Conservation (phyloP, 37 sponge, comb jelly and placozoan genomes). For the Chondrosia reniformis region DNA sequence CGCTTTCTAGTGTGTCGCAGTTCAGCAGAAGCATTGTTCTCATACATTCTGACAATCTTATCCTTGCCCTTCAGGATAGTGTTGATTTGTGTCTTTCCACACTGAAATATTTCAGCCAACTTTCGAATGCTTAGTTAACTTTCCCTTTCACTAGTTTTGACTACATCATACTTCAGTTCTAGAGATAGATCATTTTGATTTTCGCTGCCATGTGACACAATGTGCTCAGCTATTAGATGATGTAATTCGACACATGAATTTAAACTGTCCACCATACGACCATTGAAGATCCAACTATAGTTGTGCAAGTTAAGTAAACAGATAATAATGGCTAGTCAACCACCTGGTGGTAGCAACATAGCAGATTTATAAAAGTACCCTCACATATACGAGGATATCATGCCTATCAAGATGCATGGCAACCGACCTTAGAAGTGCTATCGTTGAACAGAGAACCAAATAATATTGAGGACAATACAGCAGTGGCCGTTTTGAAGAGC, state of each 20-base stretch:
- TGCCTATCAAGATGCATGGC: background rate
- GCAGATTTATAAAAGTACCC: no score
- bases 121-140: background rate
- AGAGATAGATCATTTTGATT: background rate
- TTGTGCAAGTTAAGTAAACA: no score
- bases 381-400: slow-evolving; percentile 10
- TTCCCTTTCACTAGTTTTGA: background rate
- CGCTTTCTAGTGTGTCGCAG: slow-evolving; percentile 5
- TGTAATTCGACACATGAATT: no score
- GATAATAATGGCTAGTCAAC: no score
- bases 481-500: background rate
- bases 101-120: background rate
- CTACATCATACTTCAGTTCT: background rate
- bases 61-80: slow-evolving; percentile 39
- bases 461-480: background rate
- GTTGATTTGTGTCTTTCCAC: slow-evolving; percentile 7
- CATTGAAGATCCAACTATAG: no score
- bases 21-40: slow-evolving; percentile 28
- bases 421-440: slow-evolving; percentile 1
- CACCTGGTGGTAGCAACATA: no score
- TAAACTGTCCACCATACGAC: no score
- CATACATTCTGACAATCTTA: slow-evolving; percentile 19
- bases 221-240: no score
- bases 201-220: background rate
- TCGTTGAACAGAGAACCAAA: background rate